Base-by-base conservation (phyloP, 2,797 vertebrate species). In the Natrix natrix region DNA sequence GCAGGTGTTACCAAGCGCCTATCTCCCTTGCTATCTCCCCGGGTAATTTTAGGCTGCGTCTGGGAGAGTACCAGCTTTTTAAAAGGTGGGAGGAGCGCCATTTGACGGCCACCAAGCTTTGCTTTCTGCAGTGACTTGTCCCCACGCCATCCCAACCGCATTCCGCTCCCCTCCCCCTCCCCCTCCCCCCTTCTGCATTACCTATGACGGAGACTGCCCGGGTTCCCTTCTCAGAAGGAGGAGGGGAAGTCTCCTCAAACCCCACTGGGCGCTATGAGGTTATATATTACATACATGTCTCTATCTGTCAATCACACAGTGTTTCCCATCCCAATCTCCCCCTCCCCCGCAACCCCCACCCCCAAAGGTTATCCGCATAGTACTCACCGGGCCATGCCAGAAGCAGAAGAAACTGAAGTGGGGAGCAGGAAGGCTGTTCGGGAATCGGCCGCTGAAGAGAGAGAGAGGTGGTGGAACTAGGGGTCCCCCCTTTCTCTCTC, bases 341-440 rank as follows among this genome's bases (percentile, higher is more conserved):
- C 4, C 10, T 3, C 8, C 4, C 48, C 60, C 22, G 24, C 60
- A 61, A 3, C 54, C 48, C 56, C 48, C 1, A 0, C 55, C 32
- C n/a, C 57, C 55, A n/a, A 57, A 88, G 55, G 20, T 48, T 24
- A 12, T 26, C 59, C n/a, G 43, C 69, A 78, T 0, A 86, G 56
- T 86, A 93, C 93, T 94, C 32, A 94, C 93, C 93, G 55, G 92
- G 92, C 92, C 93, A 94, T 91, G 87, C 59, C 89, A 90, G 86
- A 56, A 52, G 37, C 59, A 69, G 78, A 32, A 48, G 24, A 87
- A n/a, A 17, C 26, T 5, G 12, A 37, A 37, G 20, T 8, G 60
- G 87, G 28, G 66, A 91, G 88, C 32, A 56, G 87, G 89, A 43
- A 63, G n/a, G 55, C n/a, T 63, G 32, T 37, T 43, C 16, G 63